Evolutionary conservation across 2,113 vertebrate genomes (phyloP).

Genomic region (Passer montanus): DNA sequence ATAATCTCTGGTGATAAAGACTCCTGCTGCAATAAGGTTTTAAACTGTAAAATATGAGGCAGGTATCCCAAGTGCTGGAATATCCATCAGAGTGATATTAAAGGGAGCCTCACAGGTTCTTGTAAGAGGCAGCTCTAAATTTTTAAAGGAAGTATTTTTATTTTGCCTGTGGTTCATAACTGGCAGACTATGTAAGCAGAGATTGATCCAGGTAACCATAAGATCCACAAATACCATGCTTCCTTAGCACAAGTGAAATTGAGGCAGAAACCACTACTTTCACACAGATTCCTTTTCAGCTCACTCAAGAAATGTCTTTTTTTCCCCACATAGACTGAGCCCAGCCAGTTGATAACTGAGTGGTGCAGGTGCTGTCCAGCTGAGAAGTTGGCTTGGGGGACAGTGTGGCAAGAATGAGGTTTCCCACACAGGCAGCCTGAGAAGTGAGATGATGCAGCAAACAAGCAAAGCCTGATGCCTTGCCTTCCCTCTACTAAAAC

Average conservation of each 20-base stretch:
- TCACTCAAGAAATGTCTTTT: not conserved
- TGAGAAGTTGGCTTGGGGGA: not conserved
- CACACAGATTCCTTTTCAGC: not conserved
- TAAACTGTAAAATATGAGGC: not conserved
- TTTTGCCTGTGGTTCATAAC: not conserved
- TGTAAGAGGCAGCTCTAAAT: not conserved
- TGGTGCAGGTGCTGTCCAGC: not conserved
- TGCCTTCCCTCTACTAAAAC: not conserved
- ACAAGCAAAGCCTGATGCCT: not conserved
- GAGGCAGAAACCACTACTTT: not conserved
- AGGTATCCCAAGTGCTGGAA: not conserved
- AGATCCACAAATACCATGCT: not conserved
- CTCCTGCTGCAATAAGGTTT: not conserved
- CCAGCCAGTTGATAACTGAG: not conserved
- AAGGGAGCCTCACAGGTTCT: not conserved
- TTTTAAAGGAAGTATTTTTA: not conserved
- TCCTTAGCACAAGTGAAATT: not conserved
- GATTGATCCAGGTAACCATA: conserved; percentile 30
- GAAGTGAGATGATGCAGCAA: not conserved
- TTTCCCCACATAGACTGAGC: not conserved
- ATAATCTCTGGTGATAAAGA: not conserved
- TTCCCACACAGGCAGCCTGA: not conserved
- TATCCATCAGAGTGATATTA: not conserved
- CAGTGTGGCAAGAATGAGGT: not conserved
- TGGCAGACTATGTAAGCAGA: not conserved